Evolutionary conservation across 2,113 vertebrate genomes (phyloP).

Genomic region (Paratilapia polleni): DNA sequence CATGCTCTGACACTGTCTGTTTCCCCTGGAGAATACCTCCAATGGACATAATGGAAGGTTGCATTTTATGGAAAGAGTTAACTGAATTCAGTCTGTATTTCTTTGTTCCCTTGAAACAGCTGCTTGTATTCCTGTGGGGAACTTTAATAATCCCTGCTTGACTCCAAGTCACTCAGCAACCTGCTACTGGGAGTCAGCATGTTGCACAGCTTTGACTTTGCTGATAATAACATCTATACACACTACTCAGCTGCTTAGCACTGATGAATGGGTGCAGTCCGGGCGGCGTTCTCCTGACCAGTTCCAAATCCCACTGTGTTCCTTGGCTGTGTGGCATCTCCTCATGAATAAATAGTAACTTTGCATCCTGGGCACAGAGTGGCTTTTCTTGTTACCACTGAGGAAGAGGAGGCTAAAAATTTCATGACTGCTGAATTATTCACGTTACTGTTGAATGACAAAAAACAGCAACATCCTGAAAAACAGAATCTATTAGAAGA

Average conservation of each 20-base stretch:
- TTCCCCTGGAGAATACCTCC: slow-evolving; percentile 1
- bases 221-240: slow-evolving; percentile 34
- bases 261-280: slow-evolving; percentile 28
- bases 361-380: slow-evolving; percentile 73
- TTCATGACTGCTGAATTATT: slow-evolving; percentile 77
- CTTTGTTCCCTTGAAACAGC: slow-evolving; percentile 24
- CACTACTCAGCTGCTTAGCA: not conserved
- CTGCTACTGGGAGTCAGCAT: slow-evolving; percentile 11
- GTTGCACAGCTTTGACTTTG: slow-evolving; percentile 10
- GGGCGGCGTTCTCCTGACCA: slow-evolving; percentile 20
- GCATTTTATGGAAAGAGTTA: not conserved
- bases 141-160: not conserved
- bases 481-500: slow-evolving; percentile 50
- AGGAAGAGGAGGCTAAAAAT: slow-evolving; percentile 66
- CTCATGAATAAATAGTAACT: slow-evolving; percentile 76
- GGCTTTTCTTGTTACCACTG: slow-evolving; percentile 76
- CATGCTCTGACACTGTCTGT: not conserved
- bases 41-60: not conserved
- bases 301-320: slow-evolving; percentile 22
- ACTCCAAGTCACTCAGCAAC: slow-evolving; percentile 10
- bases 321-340: slow-evolving; percentile 31
- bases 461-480: slow-evolving; percentile 50
- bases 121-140: slow-evolving; percentile 29
- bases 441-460: slow-evolving; percentile 49
- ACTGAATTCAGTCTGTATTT: slow-evolving; percentile 6